Conservation (phyloP, 2,888 invertebrate species). For the Gandaritis pyraliata region DNA sequence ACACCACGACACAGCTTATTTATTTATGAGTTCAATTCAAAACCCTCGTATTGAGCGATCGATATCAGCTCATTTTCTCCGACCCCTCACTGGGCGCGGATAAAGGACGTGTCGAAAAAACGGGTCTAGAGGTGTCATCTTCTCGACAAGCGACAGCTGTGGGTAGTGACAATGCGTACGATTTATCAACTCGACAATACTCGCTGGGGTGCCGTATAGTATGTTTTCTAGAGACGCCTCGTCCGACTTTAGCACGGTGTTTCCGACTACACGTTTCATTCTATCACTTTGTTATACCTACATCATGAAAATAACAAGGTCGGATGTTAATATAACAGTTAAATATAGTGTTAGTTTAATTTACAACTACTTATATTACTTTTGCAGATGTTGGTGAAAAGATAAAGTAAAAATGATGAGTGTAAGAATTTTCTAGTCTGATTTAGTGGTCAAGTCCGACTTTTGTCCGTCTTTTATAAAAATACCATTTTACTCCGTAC, state of each 20-base stretch:
- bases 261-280: slow-evolving; percentile 10
- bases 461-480: slow-evolving; percentile 15
- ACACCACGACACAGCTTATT: slow-evolving; percentile 79
- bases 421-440: neutral
- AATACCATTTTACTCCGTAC: slow-evolving; percentile 2
- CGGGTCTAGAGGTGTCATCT: slow-evolving; percentile 77
- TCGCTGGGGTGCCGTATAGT: slow-evolving; percentile 69
- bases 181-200: slow-evolving; percentile 77
- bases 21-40: slow-evolving; percentile 81
- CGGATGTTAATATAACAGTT: no score
- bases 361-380: no score
- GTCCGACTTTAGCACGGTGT: neutral
- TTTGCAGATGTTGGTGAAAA: no score
- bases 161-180: slow-evolving; percentile 73
- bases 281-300: neutral
- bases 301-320: no score
- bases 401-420: no score
- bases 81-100: slow-evolving; percentile 68
- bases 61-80: slow-evolving; percentile 78
- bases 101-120: slow-evolving; percentile 77
- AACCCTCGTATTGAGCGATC: slow-evolving; percentile 77
- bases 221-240: slow-evolving; percentile 37
- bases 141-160: slow-evolving; percentile 81
- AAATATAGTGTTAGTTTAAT: no score
- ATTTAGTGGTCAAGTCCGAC: neutral